Evolutionary conservation across 2,888 invertebrate genomes (phyloP).

Genomic region (Heteropelma amictum): DNA sequence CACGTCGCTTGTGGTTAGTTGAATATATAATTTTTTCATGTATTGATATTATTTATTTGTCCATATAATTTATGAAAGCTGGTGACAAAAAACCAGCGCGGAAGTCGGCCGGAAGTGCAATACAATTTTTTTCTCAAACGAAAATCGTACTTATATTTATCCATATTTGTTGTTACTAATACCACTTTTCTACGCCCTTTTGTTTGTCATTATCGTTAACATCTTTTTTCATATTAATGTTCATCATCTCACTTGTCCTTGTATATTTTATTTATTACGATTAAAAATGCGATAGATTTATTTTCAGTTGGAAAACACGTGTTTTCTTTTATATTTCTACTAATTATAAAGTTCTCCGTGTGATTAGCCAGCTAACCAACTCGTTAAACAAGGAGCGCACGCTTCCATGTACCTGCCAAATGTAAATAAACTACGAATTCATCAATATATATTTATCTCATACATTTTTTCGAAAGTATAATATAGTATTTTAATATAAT

Average conservation of each 20-base stretch:
- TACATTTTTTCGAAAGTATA: slow-evolving; percentile 8
- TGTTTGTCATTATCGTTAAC: background rate
- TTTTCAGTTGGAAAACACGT: background rate
- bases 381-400: slow-evolving; percentile 59
- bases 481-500: slow-evolving; percentile 27
- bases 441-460: background rate
- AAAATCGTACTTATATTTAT: background rate
- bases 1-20: slow-evolving; percentile 43
- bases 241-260: too few species aligned
- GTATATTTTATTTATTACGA: too few species aligned
- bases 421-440: slow-evolving; percentile 49
- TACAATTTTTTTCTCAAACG: slow-evolving; percentile 55
- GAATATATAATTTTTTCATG: slow-evolving; percentile 18
- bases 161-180: slow-evolving; percentile 24
- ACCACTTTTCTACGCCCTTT: background rate
- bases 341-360: slow-evolving; percentile 32
- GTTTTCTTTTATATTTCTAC: background rate
- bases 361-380: slow-evolving; percentile 48
- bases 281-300: too few species aligned
- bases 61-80: slow-evolving; percentile 8
- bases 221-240: background rate
- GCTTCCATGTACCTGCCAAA: slow-evolving; percentile 62
- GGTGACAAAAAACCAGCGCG: slow-evolving; percentile 1
- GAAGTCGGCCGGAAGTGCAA: slow-evolving; percentile 70
- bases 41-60: slow-evolving; percentile 5